These are phyloP conservation scores for Speoplatyrhinus poulsoni DNA, from an alignment of 2,113 vertebrate genomes.

Conservation along the genomic window DNA sequence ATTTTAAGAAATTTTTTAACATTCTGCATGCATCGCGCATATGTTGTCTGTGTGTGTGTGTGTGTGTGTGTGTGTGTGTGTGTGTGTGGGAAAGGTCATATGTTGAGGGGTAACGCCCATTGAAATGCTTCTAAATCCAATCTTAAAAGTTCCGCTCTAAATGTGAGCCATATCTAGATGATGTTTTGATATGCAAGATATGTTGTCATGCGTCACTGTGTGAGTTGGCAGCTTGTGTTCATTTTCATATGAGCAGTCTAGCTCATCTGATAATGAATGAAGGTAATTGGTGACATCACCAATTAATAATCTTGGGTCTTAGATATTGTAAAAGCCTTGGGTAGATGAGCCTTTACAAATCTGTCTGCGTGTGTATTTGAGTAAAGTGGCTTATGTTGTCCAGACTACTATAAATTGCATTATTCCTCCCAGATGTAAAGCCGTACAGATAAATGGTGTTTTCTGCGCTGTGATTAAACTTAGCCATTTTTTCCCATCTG, in stretches of 20 bases:
- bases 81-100: neutral
- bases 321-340: constrained; percentile 31
- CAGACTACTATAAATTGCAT: constrained; percentile 30
- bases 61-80: too few relatives aligned
- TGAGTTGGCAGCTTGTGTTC: constrained; percentile 49
- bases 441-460: constrained; percentile 35
- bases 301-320: constrained; percentile 1
- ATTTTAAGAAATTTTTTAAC: neutral
- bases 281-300: constrained; percentile 34
- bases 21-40: neutral
- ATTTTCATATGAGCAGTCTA: constrained; percentile 34
- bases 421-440: constrained; percentile 48
- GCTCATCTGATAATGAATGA: constrained; percentile 42
- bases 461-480: constrained; percentile 11
- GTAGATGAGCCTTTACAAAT: constrained; percentile 36
- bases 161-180: neutral
- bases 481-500: constrained; percentile 15
- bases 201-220: constrained; percentile 37
- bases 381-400: constrained; percentile 44
- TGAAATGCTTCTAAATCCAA: neutral
- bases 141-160: neutral
- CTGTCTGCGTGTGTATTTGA: constrained; percentile 16
- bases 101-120: neutral
- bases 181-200: constrained; percentile 6
- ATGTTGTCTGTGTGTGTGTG: too few relatives aligned